Percentiles rank a stretch among this genome's conserved stretches.
phyloP scores from a whole-genome alignment of 2,113 vertebrate genomes.

The Clinocottus analis region DNA sequence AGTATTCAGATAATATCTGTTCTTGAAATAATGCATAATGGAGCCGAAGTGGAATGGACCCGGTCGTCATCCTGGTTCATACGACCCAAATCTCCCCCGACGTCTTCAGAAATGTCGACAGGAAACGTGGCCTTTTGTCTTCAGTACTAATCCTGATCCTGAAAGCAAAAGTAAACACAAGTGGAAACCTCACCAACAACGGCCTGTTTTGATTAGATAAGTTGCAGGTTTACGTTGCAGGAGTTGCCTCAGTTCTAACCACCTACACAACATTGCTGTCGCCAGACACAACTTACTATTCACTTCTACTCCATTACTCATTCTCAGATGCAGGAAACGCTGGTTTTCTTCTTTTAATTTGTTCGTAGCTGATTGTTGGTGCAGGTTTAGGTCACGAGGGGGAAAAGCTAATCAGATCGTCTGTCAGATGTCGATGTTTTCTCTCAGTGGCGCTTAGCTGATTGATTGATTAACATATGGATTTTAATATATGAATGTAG shows the following conservation, averaged over 20 bases:
- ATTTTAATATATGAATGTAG: slow-evolving; percentile 17
- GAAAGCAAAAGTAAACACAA: slow-evolving; percentile 67
- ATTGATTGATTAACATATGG: slow-evolving; percentile 33
- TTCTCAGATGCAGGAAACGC: slow-evolving; percentile 1
- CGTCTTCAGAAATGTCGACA: slow-evolving; percentile 52
- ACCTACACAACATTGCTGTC: slow-evolving; percentile 13
- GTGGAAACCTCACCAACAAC: slow-evolving; percentile 34
- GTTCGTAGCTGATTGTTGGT: not conserved
- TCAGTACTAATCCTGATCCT: slow-evolving; percentile 55
- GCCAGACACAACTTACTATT: slow-evolving; percentile 12
- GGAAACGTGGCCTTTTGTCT: slow-evolving; percentile 74
- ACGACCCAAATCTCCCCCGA: slow-evolving; percentile 31
- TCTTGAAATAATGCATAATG: slow-evolving; percentile 4
- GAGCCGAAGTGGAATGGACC: not conserved
- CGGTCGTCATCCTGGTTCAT: slow-evolving; percentile 10
- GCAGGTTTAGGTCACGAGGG: not conserved
- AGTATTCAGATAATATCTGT: slow-evolving; percentile 6
- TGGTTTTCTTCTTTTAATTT: not conserved
- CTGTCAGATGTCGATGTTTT: slow-evolving; percentile 27
- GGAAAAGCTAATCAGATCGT: slow-evolving; percentile 28
- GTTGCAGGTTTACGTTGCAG: slow-evolving; percentile 24
- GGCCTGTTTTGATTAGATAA: slow-evolving; percentile 47
- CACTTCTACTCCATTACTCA: slow-evolving; percentile 6
- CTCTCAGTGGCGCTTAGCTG: slow-evolving; percentile 14
- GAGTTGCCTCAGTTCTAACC: slow-evolving; percentile 30